phyloP scores from a whole-genome alignment of 2,797 vertebrate genomes.

The Falco biarmicus region DNA sequence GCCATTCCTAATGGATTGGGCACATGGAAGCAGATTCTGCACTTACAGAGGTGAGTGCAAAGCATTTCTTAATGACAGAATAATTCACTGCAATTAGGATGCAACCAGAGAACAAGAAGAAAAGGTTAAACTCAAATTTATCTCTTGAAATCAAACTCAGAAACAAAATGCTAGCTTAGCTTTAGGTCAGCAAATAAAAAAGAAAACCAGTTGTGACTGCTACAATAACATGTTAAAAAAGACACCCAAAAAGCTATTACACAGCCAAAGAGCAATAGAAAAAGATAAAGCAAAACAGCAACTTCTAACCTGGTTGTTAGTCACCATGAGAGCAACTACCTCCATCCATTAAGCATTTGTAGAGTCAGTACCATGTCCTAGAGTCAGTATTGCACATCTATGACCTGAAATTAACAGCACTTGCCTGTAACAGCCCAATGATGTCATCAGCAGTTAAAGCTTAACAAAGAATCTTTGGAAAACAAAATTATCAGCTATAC shows the following conservation, averaged over 20 bases:
- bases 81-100: constrained; percentile 5
- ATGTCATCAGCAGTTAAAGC: background rate
- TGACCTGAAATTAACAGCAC: background rate
- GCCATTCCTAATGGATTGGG: background rate
- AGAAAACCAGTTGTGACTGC: background rate
- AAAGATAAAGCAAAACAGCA: background rate
- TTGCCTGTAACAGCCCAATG: background rate
- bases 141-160: background rate
- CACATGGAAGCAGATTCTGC: background rate
- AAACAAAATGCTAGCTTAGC: background rate
- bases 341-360: background rate
- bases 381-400: background rate
- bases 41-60: background rate
- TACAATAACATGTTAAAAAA: background rate
- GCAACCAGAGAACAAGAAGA: background rate
- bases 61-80: background rate
- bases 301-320: background rate
- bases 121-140: background rate
- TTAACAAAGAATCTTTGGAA: background rate
- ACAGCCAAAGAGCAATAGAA: background rate
- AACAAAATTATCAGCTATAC: background rate
- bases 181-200: background rate
- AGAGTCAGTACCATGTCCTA: background rate
- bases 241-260: background rate
- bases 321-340: background rate